Conservation (phyloP, 2,888 invertebrate species). For the Alloscopus bannaensis region DNA sequence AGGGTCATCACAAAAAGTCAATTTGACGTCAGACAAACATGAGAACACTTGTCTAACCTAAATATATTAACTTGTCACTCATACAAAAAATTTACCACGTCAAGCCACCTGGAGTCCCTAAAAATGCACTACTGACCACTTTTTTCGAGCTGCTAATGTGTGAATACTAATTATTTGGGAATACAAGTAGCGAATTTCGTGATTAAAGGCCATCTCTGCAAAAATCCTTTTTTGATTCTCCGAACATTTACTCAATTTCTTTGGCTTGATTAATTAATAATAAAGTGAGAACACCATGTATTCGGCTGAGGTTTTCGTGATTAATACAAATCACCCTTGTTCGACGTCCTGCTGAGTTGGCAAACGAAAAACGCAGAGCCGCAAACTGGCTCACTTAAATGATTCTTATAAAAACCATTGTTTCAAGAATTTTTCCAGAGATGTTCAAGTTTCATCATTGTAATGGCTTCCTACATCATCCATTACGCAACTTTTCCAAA, state of each 20-base stretch:
- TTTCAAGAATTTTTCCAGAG: constrained; percentile 15
- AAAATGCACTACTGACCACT: too few relatives aligned
- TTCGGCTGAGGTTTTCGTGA: constrained; percentile 36
- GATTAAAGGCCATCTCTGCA: not conserved
- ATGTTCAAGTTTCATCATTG: constrained; percentile 51
- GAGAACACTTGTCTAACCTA: too few relatives aligned
- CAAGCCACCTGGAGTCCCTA: too few relatives aligned
- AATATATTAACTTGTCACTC: too few relatives aligned
- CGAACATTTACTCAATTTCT: not conserved
- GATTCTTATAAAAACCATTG: too few relatives aligned
- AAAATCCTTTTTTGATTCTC: constrained; percentile 9
- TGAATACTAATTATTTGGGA: too few relatives aligned
- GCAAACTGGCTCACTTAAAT: not conserved
- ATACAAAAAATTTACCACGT: too few relatives aligned
- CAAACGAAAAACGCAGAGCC: constrained; percentile 8
- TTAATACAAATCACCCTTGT: constrained; percentile 52
- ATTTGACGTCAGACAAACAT: too few relatives aligned
- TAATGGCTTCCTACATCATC: constrained; percentile 25
- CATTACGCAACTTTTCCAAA: not conserved
- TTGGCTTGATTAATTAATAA: constrained; percentile 58
- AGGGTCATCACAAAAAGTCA: too few relatives aligned
- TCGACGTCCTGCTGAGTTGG: constrained; percentile 39
- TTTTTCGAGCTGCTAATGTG: not conserved
- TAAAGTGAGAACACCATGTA: constrained; percentile 53
- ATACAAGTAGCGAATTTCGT: not conserved